Evolutionary conservation across 92 coral and sea anemone genomes (phyloP).

Genomic region (Parazoanthus swiftii): DNA sequence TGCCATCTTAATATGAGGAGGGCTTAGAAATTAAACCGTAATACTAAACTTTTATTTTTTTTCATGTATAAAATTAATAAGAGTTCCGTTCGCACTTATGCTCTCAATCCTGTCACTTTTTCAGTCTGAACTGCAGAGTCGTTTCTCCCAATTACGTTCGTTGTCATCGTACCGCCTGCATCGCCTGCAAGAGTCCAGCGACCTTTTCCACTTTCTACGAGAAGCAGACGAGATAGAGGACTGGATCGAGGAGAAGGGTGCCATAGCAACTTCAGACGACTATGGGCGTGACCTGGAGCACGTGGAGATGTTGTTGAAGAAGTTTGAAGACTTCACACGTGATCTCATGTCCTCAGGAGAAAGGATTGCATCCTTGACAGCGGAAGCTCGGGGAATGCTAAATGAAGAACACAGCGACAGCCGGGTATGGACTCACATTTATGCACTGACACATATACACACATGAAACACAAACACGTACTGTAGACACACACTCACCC

Average conservation of each 20-base stretch:
- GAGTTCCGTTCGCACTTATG: too few species aligned
- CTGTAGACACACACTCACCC: neutral
- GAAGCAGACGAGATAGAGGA: constrained; percentile 93
- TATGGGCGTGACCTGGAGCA: constrained; percentile 97
- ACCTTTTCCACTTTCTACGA: constrained; percentile 78
- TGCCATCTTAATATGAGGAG: neutral
- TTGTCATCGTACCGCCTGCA: constrained; percentile 69
- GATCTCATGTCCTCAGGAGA: constrained; percentile 93
- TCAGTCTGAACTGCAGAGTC: constrained; percentile 64
- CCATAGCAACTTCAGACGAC: constrained; percentile 85
- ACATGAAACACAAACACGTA: too few species aligned
- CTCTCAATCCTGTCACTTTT: neutral
- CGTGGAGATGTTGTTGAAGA: constrained; percentile 89
- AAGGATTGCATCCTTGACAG: constrained; percentile 77
- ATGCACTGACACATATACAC: neutral
- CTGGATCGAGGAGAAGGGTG: constrained; percentile 88
- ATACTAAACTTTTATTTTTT: neutral
- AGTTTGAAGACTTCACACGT: constrained; percentile 95
- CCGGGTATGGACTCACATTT: constrained; percentile 52
- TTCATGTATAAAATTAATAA: too few species aligned
- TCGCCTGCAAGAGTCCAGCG: constrained; percentile 76
- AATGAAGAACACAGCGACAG: constrained; percentile 78
- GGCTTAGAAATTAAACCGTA: neutral
- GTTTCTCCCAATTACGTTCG: constrained; percentile 66
- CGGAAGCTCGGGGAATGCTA: constrained; percentile 79